phyloP scores from a whole-genome alignment of 2,113 vertebrate genomes.

The Chionodraco myersi region DNA sequence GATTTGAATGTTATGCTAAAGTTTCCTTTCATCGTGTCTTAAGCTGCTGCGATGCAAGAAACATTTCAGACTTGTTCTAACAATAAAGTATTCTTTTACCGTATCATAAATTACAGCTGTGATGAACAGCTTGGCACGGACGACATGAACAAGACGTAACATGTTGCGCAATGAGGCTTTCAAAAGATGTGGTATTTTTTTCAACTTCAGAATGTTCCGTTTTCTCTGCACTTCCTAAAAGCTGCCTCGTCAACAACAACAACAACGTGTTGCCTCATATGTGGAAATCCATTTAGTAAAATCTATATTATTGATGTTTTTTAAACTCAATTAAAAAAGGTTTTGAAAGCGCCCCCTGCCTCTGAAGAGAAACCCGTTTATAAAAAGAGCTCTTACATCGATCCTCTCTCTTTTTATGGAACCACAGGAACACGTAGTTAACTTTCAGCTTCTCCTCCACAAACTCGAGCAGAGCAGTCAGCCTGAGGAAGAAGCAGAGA shows the following conservation, averaged over 20 bases:
- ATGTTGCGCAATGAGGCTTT: neutral
- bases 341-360: neutral
- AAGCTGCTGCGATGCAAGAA: too few relatives aligned
- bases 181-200: neutral
- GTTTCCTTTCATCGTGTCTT: too few relatives aligned
- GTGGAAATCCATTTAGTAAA: neutral
- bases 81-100: too few relatives aligned
- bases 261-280: neutral
- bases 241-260: neutral
- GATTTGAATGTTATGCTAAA: too few relatives aligned
- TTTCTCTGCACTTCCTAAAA: too few relatives aligned
- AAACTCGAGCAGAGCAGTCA: conserved; percentile 93
- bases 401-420: conserved; percentile 95
- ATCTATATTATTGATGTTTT: neutral
- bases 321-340: neutral
- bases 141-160: neutral
- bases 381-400: conserved; percentile 85
- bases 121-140: too few relatives aligned
- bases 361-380: too few relatives aligned
- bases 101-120: too few relatives aligned
- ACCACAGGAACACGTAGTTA: conserved; percentile 94
- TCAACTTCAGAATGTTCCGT: neutral
- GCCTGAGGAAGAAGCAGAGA: conserved; percentile 79
- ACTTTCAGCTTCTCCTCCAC: conserved; percentile 98
- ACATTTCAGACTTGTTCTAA: too few relatives aligned